phyloP scores from a whole-genome alignment of 2,797 vertebrate species.

The Cichlasoma orientale region DNA sequence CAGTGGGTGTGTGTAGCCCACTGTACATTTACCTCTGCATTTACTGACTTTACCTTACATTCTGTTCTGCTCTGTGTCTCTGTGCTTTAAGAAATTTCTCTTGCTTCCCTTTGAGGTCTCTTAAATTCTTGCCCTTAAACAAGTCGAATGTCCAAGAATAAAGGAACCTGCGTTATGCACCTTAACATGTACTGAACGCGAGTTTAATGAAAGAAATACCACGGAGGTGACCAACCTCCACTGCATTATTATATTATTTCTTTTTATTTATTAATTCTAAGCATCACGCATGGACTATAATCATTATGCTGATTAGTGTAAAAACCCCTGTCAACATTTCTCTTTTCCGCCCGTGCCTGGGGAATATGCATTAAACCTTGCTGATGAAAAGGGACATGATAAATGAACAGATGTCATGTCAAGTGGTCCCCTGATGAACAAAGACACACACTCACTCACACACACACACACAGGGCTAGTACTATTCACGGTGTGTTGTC shows the following conservation, averaged over 20 bases:
- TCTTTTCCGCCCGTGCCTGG: slow-evolving; percentile 4
- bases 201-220: not conserved
- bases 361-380: slow-evolving; percentile 23
- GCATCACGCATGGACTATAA: slow-evolving; percentile 8
- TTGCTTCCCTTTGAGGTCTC: not conserved
- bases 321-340: slow-evolving; percentile 28
- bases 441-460: slow-evolving; percentile 1
- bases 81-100: not conserved
- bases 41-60: not conserved
- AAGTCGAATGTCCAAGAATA: not conserved
- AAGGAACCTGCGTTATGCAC: not conserved
- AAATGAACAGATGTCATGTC: slow-evolving; percentile 56
- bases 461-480: slow-evolving; percentile 10
- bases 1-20: not conserved
- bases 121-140: not conserved
- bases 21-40: not conserved
- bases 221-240: not conserved
- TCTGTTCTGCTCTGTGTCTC: not conserved
- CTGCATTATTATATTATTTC: not conserved
- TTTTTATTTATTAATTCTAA: slow-evolving; percentile 16
- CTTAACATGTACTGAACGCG: not conserved
- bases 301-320: slow-evolving; percentile 17
- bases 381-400: slow-evolving; percentile 52
- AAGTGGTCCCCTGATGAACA: slow-evolving; percentile 41
- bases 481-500: slow-evolving; percentile 51